phyloP scores from a whole-genome alignment of 2,888 invertebrate species.

The Zygogramma bicolorata region DNA sequence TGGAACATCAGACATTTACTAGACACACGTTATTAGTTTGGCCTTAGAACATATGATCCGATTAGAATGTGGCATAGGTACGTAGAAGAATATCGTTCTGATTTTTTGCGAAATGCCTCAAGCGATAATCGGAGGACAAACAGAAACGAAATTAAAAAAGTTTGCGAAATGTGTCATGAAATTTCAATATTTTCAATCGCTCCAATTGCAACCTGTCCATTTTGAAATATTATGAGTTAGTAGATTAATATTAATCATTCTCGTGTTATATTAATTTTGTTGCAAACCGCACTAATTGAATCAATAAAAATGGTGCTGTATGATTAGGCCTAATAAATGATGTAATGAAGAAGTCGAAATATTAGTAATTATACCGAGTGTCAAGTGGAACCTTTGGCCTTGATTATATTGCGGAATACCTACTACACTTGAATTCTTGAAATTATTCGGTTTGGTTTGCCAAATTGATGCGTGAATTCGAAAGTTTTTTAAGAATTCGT shows the following conservation, averaged over 20 bases:
- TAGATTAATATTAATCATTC: not conserved
- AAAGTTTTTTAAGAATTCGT: too few species aligned
- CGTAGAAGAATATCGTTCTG: not conserved
- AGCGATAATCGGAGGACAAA: not conserved
- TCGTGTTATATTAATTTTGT: not conserved
- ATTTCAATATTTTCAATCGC: not conserved
- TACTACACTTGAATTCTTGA: too few species aligned
- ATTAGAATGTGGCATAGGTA: not conserved
- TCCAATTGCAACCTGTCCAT: not conserved
- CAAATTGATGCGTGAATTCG: too few species aligned
- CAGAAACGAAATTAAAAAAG: not conserved
- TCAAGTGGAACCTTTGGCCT: not conserved
- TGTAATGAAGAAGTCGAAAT: not conserved
- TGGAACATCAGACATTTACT: slow-evolving; percentile 44
- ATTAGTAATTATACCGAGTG: not conserved
- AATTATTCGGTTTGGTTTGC: too few species aligned
- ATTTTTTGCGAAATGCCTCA: not conserved
- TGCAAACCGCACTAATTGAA: not conserved
- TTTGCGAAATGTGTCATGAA: not conserved
- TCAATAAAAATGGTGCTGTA: not conserved
- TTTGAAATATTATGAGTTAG: not conserved
- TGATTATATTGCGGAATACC: too few species aligned
- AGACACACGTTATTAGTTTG: slow-evolving; percentile 46
- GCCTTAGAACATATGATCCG: slow-evolving; percentile 40
- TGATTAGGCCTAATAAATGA: not conserved